Base-by-base conservation (phyloP, 2,113 vertebrate species). In the Nematolebias whitei region DNA sequence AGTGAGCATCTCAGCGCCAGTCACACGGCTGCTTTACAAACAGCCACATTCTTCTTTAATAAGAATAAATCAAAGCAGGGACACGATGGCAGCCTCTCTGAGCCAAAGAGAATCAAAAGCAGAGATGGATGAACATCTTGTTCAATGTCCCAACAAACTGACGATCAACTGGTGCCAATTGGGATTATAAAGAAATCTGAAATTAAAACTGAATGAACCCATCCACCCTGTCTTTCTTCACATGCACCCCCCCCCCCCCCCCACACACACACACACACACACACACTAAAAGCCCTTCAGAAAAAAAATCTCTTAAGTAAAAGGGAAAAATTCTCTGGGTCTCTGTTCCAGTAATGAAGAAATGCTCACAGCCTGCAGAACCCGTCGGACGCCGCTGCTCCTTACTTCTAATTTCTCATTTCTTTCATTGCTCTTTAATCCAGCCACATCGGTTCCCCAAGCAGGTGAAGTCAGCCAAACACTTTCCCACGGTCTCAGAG, bases 401-500 rank as follows among this genome's bases (percentile, higher is more conserved):
- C 29, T 55, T 66, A 63, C 45, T 62, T 85, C 79, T 83, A 67
- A 78, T 85, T 89, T 87, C 76, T 80, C 72, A 76, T 75, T 89
- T 87, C 82, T 89, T 86, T 85, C 71, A 87, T 68, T 88, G 81
- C 59, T 52, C 32, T 85, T 91, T 90, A 91, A 92, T 91, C 91
- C 91, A 72, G 84, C 87, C 84, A 88, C 87, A 82, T 81, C 80
- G 55, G 84, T 61, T 88, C 85, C 72, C 76, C 38, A 79, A 91
- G 90, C 91, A 93, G 91, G 91, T 92, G 91, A 92, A 91, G 84
- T 91, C 84, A 90, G 88, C 83, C 87, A 75, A 82, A 91, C 85
- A 87, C 88, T 90, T 93, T 93, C 93, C 91, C 91, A 93, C 91
- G 93, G 88, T 92, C 91, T 82, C 63, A 80, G 85, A 90, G 88